Percentiles rank a stretch among this genome's conserved stretches.
phyloP scores from a whole-genome alignment of 1,140 invertebrate genomes.

The Eriocheir sinensis region DNA sequence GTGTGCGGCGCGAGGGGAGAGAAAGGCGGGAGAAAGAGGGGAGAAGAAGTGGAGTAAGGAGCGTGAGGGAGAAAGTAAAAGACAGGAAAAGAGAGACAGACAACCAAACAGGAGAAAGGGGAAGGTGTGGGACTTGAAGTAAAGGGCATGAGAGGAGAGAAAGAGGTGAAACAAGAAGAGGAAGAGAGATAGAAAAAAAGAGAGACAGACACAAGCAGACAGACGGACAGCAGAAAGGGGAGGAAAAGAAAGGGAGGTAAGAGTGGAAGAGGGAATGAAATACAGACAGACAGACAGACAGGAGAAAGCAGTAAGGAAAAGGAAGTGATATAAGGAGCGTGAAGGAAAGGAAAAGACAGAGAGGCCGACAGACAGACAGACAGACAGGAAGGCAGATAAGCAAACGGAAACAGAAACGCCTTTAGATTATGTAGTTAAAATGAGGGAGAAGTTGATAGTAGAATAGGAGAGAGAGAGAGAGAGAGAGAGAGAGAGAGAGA shows the following conservation, averaged over 20 bases:
- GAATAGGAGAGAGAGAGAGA: no score
- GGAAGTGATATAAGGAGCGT: constrained; percentile 17
- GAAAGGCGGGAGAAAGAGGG: not conserved
- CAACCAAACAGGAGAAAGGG: not conserved
- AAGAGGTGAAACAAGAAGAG: not conserved
- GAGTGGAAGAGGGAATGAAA: not conserved
- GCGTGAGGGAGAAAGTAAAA: not conserved
- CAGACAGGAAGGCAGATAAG: constrained; percentile 41
- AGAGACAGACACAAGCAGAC: not conserved
- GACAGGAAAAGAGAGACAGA: not conserved
- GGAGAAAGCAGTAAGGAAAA: not conserved
- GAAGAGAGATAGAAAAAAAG: not conserved
- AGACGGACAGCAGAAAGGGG: not conserved
- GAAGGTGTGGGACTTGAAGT: not conserved
- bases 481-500: not conserved
- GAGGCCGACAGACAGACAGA: constrained; percentile 47
- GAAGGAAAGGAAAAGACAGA: constrained; percentile 55
- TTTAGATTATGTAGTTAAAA: not conserved
- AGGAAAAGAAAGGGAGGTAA: not conserved
- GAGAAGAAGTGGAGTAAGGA: not conserved
- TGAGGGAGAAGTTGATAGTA: not conserved
- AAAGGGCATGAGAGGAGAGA: not conserved
- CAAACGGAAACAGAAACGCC: not conserved
- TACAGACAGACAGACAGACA: not conserved
- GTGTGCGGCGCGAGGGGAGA: not conserved